These are phyloP conservation scores for Thera britannica DNA, from an alignment of 2,888 invertebrate species.

Conservation along the genomic window DNA sequence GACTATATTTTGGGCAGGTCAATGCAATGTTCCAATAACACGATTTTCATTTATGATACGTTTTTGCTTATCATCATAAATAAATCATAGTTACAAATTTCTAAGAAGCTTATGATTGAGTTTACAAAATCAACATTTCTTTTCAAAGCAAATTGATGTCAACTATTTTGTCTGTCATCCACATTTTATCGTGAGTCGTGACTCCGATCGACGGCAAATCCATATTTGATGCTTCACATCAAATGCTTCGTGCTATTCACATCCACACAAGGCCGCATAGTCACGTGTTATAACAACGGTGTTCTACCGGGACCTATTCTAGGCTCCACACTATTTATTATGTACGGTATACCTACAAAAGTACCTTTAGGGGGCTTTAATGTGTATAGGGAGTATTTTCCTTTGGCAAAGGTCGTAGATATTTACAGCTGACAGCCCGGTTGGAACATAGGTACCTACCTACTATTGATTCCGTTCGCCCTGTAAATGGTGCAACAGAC, in stretches of 20 bases:
- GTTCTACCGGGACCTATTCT: constrained; percentile 28
- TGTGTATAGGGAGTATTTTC: constrained; percentile 14
- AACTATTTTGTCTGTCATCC: constrained; percentile 23
- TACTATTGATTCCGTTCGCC: constrained; percentile 34
- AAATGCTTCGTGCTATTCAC: constrained; percentile 26
- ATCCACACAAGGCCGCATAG: constrained; percentile 29
- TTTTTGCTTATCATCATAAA: too few species aligned
- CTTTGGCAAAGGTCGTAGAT: constrained; percentile 22
- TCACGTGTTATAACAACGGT: constrained; percentile 32
- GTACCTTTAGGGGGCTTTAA: not conserved
- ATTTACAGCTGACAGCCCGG: constrained; percentile 41
- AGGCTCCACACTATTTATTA: constrained; percentile 19
- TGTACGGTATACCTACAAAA: not conserved
- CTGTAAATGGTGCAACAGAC: constrained; percentile 15
- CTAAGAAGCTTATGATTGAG: constrained; percentile 12
- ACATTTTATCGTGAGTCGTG: constrained; percentile 30
- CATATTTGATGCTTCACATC: constrained; percentile 39
- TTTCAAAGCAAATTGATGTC: constrained; percentile 7
- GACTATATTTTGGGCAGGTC: not conserved
- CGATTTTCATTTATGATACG: not conserved
- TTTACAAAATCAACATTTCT: constrained; percentile 15
- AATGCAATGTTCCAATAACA: not conserved
- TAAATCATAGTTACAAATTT: not conserved
- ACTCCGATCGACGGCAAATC: constrained; percentile 28
- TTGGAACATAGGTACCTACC: constrained; percentile 18